Conservation (phyloP, 2,797 vertebrate species). For the Hemibagrus guttatus region DNA sequence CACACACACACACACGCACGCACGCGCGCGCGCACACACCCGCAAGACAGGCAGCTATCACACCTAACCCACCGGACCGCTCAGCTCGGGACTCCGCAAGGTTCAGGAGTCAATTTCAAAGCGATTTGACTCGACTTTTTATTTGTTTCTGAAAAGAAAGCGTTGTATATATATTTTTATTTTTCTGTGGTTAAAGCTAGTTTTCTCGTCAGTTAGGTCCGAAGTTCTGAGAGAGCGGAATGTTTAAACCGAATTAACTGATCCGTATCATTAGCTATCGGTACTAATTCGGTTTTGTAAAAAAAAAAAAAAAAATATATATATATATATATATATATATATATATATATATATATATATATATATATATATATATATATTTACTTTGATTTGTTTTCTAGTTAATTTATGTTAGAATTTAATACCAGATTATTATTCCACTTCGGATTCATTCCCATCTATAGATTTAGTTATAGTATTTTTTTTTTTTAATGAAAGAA, state of each 20-base stretch:
- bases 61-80: not conserved
- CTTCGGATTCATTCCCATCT: not conserved
- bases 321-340: too few species aligned
- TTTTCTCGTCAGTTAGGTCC: not conserved
- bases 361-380: not conserved
- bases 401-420: slow-evolving; percentile 2
- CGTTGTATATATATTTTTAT: not conserved
- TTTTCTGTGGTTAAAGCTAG: not conserved
- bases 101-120: slow-evolving; percentile 6
- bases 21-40: not conserved
- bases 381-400: slow-evolving; percentile 7
- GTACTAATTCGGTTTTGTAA: slow-evolving; percentile 24
- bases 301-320: too few species aligned
- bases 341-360: too few species aligned
- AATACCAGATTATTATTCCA: not conserved
- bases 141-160: not conserved
- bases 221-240: not conserved
- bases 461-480: not conserved
- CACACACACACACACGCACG: not conserved
- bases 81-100: slow-evolving; percentile 11
- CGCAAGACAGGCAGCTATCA: slow-evolving; percentile 18
- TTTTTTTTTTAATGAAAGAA: not conserved
- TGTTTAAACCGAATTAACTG: slow-evolving; percentile 12
- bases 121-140: not conserved
- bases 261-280: not conserved